Evolutionary conservation across 2,888 invertebrate species (phyloP).

Genomic region (Melieria picta): DNA sequence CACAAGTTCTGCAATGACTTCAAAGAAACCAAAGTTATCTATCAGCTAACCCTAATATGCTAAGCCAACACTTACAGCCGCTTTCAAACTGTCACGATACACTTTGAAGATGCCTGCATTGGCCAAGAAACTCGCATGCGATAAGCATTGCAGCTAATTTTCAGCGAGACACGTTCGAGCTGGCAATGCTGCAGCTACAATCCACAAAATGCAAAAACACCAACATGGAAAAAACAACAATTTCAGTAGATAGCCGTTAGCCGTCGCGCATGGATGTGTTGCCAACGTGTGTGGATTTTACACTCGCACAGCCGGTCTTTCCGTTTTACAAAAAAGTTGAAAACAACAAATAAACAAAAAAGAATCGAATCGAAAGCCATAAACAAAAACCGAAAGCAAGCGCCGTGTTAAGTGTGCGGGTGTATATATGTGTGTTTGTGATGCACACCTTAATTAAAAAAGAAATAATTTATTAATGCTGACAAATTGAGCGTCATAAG

Average conservation of each 20-base stretch:
- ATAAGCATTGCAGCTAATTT: neutral
- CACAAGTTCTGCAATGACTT: too few species aligned
- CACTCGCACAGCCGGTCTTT: neutral
- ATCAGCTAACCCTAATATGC: too few species aligned
- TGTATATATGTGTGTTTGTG: neutral
- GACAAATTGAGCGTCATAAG: too few species aligned
- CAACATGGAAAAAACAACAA: conserved; percentile 14
- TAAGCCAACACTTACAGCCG: too few species aligned
- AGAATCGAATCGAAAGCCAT: too few species aligned
- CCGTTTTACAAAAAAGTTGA: too few species aligned
- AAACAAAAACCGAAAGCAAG: conserved; percentile 3
- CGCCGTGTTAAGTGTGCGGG: neutral
- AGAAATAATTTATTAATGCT: too few species aligned
- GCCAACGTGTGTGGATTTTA: conserved; percentile 19
- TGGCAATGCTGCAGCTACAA: conserved; percentile 14
- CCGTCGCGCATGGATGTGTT: conserved; percentile 38
- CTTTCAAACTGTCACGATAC: too few species aligned
- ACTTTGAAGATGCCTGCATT: too few species aligned
- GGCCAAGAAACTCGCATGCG: conserved; percentile 12
- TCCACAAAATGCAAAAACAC: conserved; percentile 23
- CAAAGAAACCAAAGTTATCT: too few species aligned
- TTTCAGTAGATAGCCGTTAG: conserved; percentile 43
- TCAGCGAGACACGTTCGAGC: neutral
- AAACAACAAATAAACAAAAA: too few species aligned
- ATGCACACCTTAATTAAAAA: too few species aligned